Evolutionary conservation across 1,140 invertebrate species (phyloP), one percentile per base, ranked within the genome.

Genomic region (Procambarus clarkii): DNA sequence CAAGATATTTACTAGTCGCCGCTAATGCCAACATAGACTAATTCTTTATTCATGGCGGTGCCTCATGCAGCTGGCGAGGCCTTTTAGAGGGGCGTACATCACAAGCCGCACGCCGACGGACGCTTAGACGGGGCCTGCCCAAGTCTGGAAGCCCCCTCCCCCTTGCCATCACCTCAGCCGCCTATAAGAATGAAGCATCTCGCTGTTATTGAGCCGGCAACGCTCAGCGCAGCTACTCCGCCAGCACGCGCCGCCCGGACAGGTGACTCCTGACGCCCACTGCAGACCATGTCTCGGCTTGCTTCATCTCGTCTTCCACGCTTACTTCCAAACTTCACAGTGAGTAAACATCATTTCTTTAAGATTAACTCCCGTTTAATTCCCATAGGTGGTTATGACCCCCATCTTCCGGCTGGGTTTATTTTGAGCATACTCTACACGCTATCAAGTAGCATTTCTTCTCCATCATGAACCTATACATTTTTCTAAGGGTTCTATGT

Each of bases 191-290:
- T 84, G 76, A 85, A 79, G 81, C 71, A 45, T 84, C 89, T 85
- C 60, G 71, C 82, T 86, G 82, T 84, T 91, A 91, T 91, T 91
- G 77, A 91, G 89, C 89, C 89, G 89, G 76, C 76, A 79, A 85
- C 89, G 5, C 82, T 60, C 71, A 46, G n/a, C 58, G 82, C 76
- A 79, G 89, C 82, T 91, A 69, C 82, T 80, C 76, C 13, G 81
- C 15, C 44, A 34, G 24, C 83, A 85, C 89, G 77, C 89, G 58
- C 82, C 4, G 80, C 82, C 54, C 76, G 60, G 79, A 82, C 89
- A 91, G 82, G 89, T 85, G 82, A 45, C 60, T 54, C 80, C 48
- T 74, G 76, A 69, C 24, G 58, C 74, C 48, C 87, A 15, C 58
- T 5, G 5, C 88, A 74, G 54, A 82, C 44, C 44, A 78, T 46